phyloP scores from a whole-genome alignment of 2,888 invertebrate species.

The Auanema freiburgensis region DNA sequence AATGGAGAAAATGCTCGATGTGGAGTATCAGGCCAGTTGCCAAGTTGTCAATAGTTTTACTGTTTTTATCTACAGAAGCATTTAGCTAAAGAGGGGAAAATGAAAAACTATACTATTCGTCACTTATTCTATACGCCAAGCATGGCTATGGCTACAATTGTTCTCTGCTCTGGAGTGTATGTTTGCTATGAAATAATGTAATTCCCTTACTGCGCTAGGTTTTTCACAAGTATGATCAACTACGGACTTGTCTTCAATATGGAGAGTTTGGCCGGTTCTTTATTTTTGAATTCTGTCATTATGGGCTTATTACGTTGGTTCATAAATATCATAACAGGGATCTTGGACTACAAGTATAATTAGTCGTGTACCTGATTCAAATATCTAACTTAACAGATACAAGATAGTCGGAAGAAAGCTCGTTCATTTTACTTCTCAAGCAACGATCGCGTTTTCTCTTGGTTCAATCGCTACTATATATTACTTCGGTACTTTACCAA shows the following conservation, averaged over 20 bases:
- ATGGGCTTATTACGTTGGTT: constrained; percentile 56
- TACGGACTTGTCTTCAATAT: constrained; percentile 59
- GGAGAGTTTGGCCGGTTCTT: constrained; percentile 51
- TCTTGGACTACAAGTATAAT: constrained; percentile 44
- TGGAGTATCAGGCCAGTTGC: constrained; percentile 29
- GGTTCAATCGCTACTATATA: constrained; percentile 14
- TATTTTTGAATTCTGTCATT: constrained; percentile 49
- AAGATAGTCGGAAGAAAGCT: constrained; percentile 17
- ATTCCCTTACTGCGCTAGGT: too few species aligned
- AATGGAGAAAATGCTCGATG: constrained; percentile 42
- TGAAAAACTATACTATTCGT: constrained; percentile 34
- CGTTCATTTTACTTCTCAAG: constrained; percentile 17
- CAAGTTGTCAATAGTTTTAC: too few species aligned
- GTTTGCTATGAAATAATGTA: constrained; percentile 3
- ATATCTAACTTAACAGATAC: constrained; percentile 6
- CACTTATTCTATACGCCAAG: constrained; percentile 53
- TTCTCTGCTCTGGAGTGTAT: constrained; percentile 40
- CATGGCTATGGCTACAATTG: constrained; percentile 44
- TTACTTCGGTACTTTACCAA: constrained; percentile 8
- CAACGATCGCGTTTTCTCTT: constrained; percentile 17
- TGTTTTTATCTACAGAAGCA: constrained; percentile 31
- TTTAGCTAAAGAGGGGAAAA: constrained; percentile 26
- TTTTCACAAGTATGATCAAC: constrained; percentile 53
- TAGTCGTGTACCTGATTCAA: not conserved
- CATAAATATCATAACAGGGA: constrained; percentile 42